Base-by-base conservation (phyloP, 2,888 invertebrate species). In the Drosophila formosana region DNA sequence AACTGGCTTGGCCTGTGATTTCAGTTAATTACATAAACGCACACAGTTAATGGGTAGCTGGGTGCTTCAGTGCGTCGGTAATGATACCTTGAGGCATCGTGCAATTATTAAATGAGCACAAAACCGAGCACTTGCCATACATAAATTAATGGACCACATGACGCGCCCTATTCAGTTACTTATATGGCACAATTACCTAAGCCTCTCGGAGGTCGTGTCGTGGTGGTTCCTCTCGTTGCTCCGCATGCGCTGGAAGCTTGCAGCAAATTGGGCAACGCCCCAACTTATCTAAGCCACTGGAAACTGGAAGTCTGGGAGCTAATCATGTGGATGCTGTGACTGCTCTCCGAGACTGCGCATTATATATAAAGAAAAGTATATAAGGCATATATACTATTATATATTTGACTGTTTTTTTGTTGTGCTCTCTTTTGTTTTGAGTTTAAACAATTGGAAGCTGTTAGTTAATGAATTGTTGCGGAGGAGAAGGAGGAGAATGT, bases 81-180 rank as follows among this genome's bases (percentile, higher is more conserved):
- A 92, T 91, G 87, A 91, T 87, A 90, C 92, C 92, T 92, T 77
- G 75, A 92, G 92, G 92, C 87, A 91, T 91, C 91, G 89, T 91
- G 89, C 92, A 92, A 92, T 92, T 92, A 92, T 92, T 91, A 92
- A 92, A 92, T 92, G 92, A 91, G 91, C 90, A 86, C 90, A 90
- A 91, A 92, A 82, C 75, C 80, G 71, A 82, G 82, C 86, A 83
- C 80, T 83, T 88, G 83, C 69, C 88, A 57, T 86, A 75, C 86
- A 83, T 83, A 83, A 83, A 83, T 83, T 88, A 83, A 75, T 75
- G 67, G 72, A 65, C 56, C 63, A 67, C 75, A 78, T 74, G 69
- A 74, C 74, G 74, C 68, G 52, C 57, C 66, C 62, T 37, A 57
- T 71, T 58, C 61, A 47, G 46, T 46, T 66, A 26, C 61, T 32